Base-by-base conservation (phyloP, 2,888 invertebrate genomes). In the Brachycybe producta region DNA sequence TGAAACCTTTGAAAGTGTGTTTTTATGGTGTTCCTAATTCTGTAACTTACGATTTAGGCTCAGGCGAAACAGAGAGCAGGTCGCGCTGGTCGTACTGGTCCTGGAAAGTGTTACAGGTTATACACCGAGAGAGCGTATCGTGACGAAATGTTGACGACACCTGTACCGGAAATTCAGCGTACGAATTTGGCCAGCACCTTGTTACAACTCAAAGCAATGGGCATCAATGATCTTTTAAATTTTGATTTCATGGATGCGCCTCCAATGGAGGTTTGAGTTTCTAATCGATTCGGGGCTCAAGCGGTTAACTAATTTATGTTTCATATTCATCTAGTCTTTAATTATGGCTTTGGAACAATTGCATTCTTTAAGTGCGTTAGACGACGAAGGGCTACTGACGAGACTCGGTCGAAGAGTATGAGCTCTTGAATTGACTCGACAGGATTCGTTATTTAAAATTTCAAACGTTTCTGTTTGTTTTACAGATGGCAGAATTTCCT, bases 161-260 rank as follows among this genome's bases (percentile, higher is more conserved):
- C 92, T 1, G 95, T 98, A 26, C 98, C 98, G 0, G 98, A 98
- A 73, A 98, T 98, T 62, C 97, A 98, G 68, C 77, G 98, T 27
- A 97, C 97, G 1, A 99, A 98, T 73, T 75, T 98, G 60, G 95
- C 95, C 1, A 86, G 88, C 13, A 97, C 95, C 0, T 86, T 94
- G 32, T 70, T 99, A 13, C 94, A 95, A 61, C 70, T 98, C 30
- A 99, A 99, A 68, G 95, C 97, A 0, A 97, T 99, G 97, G 98
- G 98, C 24, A 98, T 98, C 61, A 97, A 98, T 66, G 97, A 98
- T 71, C 73, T 99, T 48, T 70, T 99, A 21, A 87, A 92, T 65
- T 99, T 99, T 67, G 97, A 98, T 72, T 99, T 99, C 72, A 99
- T 99, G 98, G 98, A 99, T 68, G 90, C 97, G 1, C 98, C 98